These are phyloP conservation scores for Elysia crispata DNA, from an alignment of 2,888 invertebrate species.

Conservation along the genomic window DNA sequence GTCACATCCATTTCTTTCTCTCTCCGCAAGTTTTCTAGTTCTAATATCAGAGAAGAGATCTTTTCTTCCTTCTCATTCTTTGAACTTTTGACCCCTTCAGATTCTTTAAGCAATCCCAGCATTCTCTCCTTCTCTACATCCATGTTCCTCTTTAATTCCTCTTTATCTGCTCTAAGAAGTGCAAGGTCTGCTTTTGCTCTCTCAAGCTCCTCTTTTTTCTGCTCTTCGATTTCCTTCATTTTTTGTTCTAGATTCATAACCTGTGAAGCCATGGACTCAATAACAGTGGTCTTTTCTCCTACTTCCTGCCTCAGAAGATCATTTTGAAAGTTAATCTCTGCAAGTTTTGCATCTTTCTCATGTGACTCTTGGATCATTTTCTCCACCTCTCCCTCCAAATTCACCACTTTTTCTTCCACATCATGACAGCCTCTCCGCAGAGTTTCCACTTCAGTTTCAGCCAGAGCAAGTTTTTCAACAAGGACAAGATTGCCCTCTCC, in stretches of 20 bases:
- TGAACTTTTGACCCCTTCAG: conserved; percentile 29
- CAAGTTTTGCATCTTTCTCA: conserved; percentile 38
- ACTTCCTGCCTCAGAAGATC: conserved; percentile 53
- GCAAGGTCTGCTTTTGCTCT: conserved; percentile 49
- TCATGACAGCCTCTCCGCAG: conserved; percentile 37
- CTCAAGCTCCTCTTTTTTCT: conserved; percentile 45
- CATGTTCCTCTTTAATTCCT: conserved; percentile 44
- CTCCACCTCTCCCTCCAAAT: conserved; percentile 36
- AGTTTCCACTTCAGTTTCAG: conserved; percentile 23
- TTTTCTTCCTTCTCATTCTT: conserved; percentile 35
- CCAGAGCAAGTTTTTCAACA: not conserved
- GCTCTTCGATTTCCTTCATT: conserved; percentile 22
- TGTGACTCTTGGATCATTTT: conserved; percentile 25
- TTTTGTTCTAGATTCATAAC: conserved; percentile 30
- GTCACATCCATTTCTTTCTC: conserved; percentile 49
- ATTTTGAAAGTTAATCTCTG: conserved; percentile 47
- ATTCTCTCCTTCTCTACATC: conserved; percentile 35
- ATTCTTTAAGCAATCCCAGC: conserved; percentile 32
- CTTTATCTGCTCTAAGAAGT: conserved; percentile 15
- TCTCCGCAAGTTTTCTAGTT: conserved; percentile 32
- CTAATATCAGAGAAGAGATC: conserved; percentile 28
- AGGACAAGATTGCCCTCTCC: conserved; percentile 4
- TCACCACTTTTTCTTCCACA: conserved; percentile 22
- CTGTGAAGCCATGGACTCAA: conserved; percentile 42
- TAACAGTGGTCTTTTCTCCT: not conserved